Conservation (phyloP, 2,113 vertebrate genomes). For the Aspiorhynchus laticeps region DNA sequence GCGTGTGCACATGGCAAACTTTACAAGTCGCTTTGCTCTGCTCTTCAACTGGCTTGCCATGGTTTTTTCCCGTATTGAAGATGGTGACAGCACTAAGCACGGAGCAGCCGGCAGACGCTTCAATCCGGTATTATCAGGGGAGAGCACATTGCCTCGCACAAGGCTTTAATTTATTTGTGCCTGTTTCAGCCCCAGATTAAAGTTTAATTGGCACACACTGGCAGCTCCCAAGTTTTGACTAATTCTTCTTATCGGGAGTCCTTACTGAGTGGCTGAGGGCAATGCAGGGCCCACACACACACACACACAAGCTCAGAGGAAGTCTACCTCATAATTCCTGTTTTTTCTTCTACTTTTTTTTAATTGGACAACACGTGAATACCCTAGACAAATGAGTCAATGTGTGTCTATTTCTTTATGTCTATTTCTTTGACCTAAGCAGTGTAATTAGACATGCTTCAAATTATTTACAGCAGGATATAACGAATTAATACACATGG, state of each 20-base stretch:
- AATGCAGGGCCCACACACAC: slow-evolving; percentile 73
- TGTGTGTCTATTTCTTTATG: slow-evolving; percentile 56
- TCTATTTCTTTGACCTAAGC: slow-evolving; percentile 55
- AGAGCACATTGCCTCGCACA: slow-evolving; percentile 81
- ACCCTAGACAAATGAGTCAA: slow-evolving; percentile 65
- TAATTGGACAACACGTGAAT: slow-evolving; percentile 70
- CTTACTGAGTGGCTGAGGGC: slow-evolving; percentile 82
- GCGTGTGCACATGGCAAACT: slow-evolving; percentile 40
- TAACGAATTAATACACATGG: slow-evolving; percentile 69
- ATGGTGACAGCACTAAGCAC: slow-evolving; percentile 66
- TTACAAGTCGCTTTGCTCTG: slow-evolving; percentile 58
- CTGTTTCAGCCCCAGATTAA: slow-evolving; percentile 85
- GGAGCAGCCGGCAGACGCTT: slow-evolving; percentile 75
- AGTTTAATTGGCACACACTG: slow-evolving; percentile 85
- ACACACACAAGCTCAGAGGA: slow-evolving; percentile 52
- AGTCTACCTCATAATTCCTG: slow-evolving; percentile 68
- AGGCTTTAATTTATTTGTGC: slow-evolving; percentile 86
- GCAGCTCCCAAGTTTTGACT: slow-evolving; percentile 85
- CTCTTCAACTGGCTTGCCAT: slow-evolving; percentile 54
- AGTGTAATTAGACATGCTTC: slow-evolving; percentile 68
- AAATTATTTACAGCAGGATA: slow-evolving; percentile 69
- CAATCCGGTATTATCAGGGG: slow-evolving; percentile 82
- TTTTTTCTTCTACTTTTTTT: slow-evolving; percentile 60
- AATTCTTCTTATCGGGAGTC: slow-evolving; percentile 84
- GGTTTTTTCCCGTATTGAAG: slow-evolving; percentile 58